These are phyloP conservation scores for Myopa testacea DNA, from an alignment of 2,888 invertebrate species.

Conservation along the genomic window DNA sequence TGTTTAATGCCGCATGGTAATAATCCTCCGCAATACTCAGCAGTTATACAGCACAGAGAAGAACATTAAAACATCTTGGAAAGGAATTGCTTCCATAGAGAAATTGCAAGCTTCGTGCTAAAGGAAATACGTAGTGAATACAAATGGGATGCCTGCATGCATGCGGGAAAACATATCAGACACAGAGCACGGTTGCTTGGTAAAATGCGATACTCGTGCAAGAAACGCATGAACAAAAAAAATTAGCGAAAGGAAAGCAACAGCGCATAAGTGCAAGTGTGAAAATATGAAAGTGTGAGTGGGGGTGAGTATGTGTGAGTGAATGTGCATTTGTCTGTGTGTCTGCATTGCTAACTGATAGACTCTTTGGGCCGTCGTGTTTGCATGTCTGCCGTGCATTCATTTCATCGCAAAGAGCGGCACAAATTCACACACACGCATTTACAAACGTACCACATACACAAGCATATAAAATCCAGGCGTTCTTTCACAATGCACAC, in stretches of 20 bases:
- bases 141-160: too few relatives aligned
- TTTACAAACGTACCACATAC: neutral
- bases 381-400: slow-evolving; percentile 19
- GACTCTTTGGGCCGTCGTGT: slow-evolving; percentile 14
- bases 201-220: neutral
- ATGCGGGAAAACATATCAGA: too few relatives aligned
- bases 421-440: neutral
- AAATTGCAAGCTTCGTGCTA: too few relatives aligned
- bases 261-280: neutral
- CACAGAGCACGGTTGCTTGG: neutral
- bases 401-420: neutral
- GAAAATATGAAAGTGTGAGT: slow-evolving; percentile 3
- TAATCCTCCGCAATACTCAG: too few relatives aligned
- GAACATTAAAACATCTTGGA: too few relatives aligned
- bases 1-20: too few relatives aligned
- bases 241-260: neutral
- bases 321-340: neutral
- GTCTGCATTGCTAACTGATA: neutral
- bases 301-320: neutral
- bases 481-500: neutral
- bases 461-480: neutral
- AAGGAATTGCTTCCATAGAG: too few relatives aligned
- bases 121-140: too few relatives aligned
- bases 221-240: neutral
- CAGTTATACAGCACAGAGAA: too few relatives aligned